Base-by-base conservation (phyloP, 1,140 invertebrate genomes). In the Musca domestica region DNA sequence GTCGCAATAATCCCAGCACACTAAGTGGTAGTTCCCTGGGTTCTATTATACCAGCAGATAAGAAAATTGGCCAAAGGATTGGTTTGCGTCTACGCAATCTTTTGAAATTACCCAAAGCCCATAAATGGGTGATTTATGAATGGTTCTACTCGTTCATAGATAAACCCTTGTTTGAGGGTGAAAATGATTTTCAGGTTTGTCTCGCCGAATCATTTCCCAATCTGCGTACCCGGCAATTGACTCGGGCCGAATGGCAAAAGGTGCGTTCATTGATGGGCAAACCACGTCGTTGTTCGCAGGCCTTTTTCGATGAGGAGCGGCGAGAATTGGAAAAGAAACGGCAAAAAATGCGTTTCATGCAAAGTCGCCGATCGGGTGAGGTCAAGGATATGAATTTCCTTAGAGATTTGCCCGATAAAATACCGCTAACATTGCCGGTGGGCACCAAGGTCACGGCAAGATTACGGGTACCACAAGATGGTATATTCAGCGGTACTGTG, bases 81-180 rank as follows among this genome's bases (percentile, higher is more conserved):
- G 95, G 95, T 1, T 88, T 95, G 82, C 85, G 95, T 71, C 84
- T 99, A 47, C 87, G 95, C 73, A 99, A 99, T 85, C 86, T 99
- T n/a, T 85, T 99, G 0, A 99, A 99, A 84, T 83, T 99, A 71
- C 97, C 98, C 0, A 99, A 99, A 85, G 97, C 97, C 20, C 96
- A 99, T 82, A 97, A 96, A 85, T 99, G 96, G 95, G 95, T 98
- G 1, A 98, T 95, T 80, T 98, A 96, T 83, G 98, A 99, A 82
- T 99, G 96, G 91, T 99, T 99, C 84, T 99, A 99, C 81, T 98
- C 96, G 74, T 98, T 98, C 78, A 92, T 99, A 73, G 96, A 99
- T 82, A 94, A 92, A 76, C 91, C 94, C 56, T 84, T 99, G 10
- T 98, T 99, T 84, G 88, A 94, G 71, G 95, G 94, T 58, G 95